Evolutionary conservation across 2,888 invertebrate species (phyloP).

Genomic region (Tipula confusa): DNA sequence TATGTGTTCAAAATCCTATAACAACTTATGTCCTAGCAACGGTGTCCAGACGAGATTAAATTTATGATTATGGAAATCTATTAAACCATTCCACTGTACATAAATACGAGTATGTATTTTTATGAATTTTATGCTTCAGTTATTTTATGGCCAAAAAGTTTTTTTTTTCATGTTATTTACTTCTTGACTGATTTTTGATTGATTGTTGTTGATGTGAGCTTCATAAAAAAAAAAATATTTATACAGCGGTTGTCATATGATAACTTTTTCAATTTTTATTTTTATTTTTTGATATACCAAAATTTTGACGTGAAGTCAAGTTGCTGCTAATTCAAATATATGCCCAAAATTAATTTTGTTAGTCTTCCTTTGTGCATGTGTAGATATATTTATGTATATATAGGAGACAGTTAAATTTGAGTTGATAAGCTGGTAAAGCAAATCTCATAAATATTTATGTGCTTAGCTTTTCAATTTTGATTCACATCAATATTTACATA

Average conservation of each 20-base stretch:
- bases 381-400: too few species aligned
- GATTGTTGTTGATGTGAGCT: too few species aligned
- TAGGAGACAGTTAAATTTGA: neutral
- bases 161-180: neutral
- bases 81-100: neutral
- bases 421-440: neutral
- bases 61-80: neutral
- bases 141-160: neutral
- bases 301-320: neutral
- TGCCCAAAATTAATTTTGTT: neutral
- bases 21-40: too few species aligned
- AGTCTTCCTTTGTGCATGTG: too few species aligned
- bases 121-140: too few species aligned
- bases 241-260: too few species aligned
- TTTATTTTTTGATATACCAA: neutral
- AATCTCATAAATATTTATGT: neutral
- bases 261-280: too few species aligned
- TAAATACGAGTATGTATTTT: too few species aligned
- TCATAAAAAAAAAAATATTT: too few species aligned
- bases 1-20: too few species aligned
- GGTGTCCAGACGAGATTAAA: neutral
- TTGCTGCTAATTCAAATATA: neutral
- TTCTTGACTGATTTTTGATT: neutral
- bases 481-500: neutral
- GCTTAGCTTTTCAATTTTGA: neutral